Conservation (phyloP, 2,113 vertebrate species). For the Sprattus sprattus region DNA sequence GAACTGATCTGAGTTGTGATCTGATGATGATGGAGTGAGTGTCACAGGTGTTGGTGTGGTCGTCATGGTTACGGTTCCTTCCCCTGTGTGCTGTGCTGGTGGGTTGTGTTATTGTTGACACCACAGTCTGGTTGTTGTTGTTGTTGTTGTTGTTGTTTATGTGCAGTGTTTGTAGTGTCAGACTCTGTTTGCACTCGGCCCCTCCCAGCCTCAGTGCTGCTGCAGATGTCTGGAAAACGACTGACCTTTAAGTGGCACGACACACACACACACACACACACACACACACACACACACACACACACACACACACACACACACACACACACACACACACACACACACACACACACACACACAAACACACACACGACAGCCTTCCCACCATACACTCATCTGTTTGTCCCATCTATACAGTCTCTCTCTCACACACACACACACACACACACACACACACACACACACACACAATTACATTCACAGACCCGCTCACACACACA, state of each 20-base stretch:
- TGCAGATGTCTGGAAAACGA: conserved; percentile 21
- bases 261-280: no score
- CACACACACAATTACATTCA: neutral
- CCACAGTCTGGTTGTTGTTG: neutral
- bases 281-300: no score
- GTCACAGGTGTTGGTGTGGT: no score
- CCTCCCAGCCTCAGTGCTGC: neutral
- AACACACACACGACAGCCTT: neutral
- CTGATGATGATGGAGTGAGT: no score
- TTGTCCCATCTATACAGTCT: conserved; percentile 57
- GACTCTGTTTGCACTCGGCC: neutral
- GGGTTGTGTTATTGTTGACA: neutral
- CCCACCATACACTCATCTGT: conserved; percentile 58
- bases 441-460: conserved; percentile 6
- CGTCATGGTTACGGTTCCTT: no score
- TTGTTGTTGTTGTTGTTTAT: neutral
- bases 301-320: no score
- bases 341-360: no score
- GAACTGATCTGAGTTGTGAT: neutral
- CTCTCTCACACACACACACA: neutral
- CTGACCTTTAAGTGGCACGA: conserved; percentile 46
- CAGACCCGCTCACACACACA: neutral
- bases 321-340: neutral
- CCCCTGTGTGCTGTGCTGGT: no score
- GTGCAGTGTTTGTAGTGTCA: neutral